phyloP scores from a whole-genome alignment of 2,113 vertebrate genomes.

The Pterocles gutturalis region DNA sequence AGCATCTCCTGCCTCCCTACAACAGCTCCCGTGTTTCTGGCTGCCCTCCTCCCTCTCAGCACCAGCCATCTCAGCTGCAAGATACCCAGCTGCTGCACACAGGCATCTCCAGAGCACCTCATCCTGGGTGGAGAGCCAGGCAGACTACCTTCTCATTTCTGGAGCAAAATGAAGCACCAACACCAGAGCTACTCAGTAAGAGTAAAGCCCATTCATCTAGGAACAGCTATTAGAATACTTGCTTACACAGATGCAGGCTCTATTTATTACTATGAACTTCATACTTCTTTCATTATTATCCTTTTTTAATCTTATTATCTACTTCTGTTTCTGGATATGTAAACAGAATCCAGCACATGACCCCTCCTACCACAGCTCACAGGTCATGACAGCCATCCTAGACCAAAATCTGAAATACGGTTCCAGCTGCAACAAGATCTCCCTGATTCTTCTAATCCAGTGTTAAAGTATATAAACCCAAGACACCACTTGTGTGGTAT shows the following conservation, averaged over 20 bases:
- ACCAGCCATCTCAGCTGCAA: not conserved
- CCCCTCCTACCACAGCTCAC: not conserved
- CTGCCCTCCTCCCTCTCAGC: not conserved
- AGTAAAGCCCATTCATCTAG: not conserved
- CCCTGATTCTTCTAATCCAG: not conserved
- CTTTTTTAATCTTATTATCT: not conserved
- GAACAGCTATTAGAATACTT: not conserved
- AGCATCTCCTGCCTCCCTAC: not conserved
- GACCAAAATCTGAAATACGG: not conserved
- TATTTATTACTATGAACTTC: not conserved
- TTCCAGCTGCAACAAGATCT: not conserved
- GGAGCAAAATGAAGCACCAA: not conserved
- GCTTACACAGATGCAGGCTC: not conserved
- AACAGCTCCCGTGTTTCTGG: fast-evolving
- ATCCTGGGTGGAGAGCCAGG: not conserved
- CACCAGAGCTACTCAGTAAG: not conserved
- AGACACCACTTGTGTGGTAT: not conserved
- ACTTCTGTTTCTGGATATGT: not conserved
- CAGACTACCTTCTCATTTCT: no score
- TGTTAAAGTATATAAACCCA: not conserved
- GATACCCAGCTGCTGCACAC: not conserved
- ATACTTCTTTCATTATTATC: not conserved
- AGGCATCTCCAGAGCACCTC: not conserved
- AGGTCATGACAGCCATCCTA: not conserved
- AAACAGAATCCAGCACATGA: not conserved